Evolutionary conservation across 2,888 invertebrate species (phyloP).

Genomic region (Salpingus planirostris): DNA sequence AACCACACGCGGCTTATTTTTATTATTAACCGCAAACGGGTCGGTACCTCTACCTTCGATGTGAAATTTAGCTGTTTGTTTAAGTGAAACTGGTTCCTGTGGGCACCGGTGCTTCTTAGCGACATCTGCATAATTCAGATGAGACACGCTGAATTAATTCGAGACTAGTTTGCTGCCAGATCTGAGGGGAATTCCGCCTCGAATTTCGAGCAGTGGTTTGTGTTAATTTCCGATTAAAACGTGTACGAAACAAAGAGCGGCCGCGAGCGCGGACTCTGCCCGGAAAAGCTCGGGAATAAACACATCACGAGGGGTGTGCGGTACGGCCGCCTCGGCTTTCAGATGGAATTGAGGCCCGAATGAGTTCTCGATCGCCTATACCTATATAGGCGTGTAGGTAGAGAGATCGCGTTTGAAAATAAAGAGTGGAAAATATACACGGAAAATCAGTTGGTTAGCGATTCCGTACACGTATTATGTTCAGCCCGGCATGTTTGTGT

Average conservation of each 20-base stretch:
- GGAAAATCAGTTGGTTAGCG: conserved; percentile 2
- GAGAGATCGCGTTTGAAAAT: too few species aligned
- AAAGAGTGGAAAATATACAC: not conserved
- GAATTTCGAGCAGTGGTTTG: conserved; percentile 20
- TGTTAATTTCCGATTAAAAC: too few species aligned
- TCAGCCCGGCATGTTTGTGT: conserved; percentile 19
- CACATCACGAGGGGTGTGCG: too few species aligned
- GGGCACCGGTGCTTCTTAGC: conserved; percentile 7
- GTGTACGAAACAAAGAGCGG: too few species aligned
- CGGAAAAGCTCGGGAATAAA: too few species aligned
- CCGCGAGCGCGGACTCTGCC: too few species aligned
- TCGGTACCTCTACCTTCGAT: not conserved
- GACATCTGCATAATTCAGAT: conserved; percentile 14
- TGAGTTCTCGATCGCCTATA: too few species aligned
- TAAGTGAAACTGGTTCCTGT: conserved; percentile 12
- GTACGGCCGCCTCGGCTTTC: too few species aligned
- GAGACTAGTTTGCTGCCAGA: conserved; percentile 19
- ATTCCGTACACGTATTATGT: conserved; percentile 30
- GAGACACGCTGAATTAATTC: conserved; percentile 20
- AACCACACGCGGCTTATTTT: conserved; percentile 3
- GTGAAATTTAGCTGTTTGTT: conserved; percentile 12
- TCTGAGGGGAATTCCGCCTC: conserved; percentile 24
- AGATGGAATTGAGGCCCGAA: too few species aligned
- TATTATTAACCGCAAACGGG: not conserved
- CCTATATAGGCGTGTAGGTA: too few species aligned